Base-by-base conservation (phyloP, 2,797 vertebrate genomes). In the Onychomys arenicola region DNA sequence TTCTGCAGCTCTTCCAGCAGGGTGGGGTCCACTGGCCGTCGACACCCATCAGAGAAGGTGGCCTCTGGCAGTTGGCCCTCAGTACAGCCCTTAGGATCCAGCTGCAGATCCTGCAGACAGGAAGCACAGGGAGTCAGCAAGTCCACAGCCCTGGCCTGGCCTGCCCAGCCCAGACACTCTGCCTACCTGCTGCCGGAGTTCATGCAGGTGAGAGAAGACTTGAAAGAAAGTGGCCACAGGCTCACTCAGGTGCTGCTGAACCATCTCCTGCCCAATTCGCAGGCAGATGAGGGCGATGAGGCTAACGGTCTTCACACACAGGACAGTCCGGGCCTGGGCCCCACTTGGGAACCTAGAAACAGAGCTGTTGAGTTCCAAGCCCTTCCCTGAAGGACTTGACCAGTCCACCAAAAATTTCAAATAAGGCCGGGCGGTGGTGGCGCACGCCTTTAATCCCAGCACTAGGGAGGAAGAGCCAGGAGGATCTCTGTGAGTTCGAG, bases 191-290 rank as follows among this genome's bases (percentile, higher is more conserved):
- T 99, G 98, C 96, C 97, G 99, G 91, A 99, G 98, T 97, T 98
- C 99, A 57, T 99, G 98, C 96, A 99, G 97, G 96, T 99, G 97
- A 1, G 99, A 99, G 96, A 99, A 99, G 8, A 99, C 99, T 23
- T 99, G 98, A 7, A 99, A 99, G 98, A 99, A 99, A 73, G 98
- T 98, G 40, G 98, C 97, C 91, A 99, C 99, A 0, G 99, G 99
- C 95, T 99, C 99, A 6, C 99, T 99, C 98, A 99, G 99, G 98
- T 99, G 99, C 98, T 99, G 99, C 93, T 99, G 99, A 96, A 99
- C 99, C 99, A 99, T 99, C 98, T 99, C 99, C 95, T 99, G 99
- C 88, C 99, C 99, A 0, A 99, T 99, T 78, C 99, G 99, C 97
- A 99, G 98, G 97, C 99, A 99, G 98, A 99, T 99, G 97, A 99